Base-by-base conservation (phyloP, 2,113 vertebrate genomes). In the Peucedramus taeniatus region DNA sequence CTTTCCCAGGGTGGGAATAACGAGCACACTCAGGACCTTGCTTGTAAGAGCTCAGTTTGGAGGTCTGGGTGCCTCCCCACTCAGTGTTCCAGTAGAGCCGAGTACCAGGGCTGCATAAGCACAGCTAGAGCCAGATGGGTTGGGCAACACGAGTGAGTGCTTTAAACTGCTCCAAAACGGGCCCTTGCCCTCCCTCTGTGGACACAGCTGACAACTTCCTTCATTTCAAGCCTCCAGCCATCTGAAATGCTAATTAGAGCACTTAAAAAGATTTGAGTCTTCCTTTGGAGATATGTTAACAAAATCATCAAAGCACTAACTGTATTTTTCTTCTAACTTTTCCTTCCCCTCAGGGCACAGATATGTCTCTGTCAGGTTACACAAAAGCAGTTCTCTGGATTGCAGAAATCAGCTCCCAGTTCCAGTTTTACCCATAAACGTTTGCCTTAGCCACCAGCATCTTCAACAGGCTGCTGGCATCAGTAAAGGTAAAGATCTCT, bases 371-470 rank as follows among this genome's bases (percentile, higher is more conserved):
- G 1, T 74, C 11, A 2, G 90, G 98, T 60, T 97, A 98, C 70
- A 95, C 97, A 78, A 97, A 98, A 69, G 96, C 85, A 0, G 96
- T 98, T 91, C 39, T 98, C 50, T 98, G 98, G 98, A 90, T 98
- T 20, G 94, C 94, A 71, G 96, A 98, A 75, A 97, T 97, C 88
- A 97, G 87, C 82, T 81, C 96, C 9, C 35, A 53, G 20, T 98
- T 98, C 83, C 61, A 80, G 24, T 98, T 99, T 96, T 97, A 95
- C 66, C 94, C 97, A 2, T 97, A 97, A 96, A 98, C 96, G 0
- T 98, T 98, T 57, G 96, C 97, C 18, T 93, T 98, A 61, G 98
- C 98, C 24, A 95, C 98, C 35, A 97, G 97, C 75, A 96, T 98
- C 96, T 96, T 98, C 30, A 97, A 97, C 78, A 87, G 97, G 64